A percentile compares a stretch with the other conserved stretches of the same genome.
These are phyloP conservation scores for Zosterops pallidus DNA, from an alignment of 2,113 vertebrate genomes.

Conservation along the genomic window DNA sequence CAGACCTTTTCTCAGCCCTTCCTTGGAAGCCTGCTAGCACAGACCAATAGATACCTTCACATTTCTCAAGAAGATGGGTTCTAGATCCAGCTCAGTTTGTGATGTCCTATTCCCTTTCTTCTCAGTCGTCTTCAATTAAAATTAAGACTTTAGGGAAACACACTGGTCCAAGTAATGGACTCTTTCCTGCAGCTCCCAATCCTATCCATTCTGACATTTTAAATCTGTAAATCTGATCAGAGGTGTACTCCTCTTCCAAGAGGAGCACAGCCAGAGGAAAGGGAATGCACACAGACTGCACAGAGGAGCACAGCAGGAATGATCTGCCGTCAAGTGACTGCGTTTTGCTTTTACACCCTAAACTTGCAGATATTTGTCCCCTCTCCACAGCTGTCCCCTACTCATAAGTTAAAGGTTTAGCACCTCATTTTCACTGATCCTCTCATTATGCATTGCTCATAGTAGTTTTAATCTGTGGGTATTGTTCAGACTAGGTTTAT, in stretches of 20 bases:
- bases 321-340: rapidly evolving
- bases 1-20: background rate
- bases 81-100: background rate
- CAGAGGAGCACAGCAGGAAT: background rate
- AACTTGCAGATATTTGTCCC: background rate
- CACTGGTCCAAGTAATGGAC: background rate
- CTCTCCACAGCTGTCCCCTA: background rate
- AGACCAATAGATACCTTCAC: background rate
- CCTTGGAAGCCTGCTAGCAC: background rate
- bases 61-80: background rate
- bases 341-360: background rate
- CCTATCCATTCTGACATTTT: background rate
- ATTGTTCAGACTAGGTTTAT: background rate
- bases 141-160: background rate
- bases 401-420: background rate
- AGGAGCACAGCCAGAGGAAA: background rate
- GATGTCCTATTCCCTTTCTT: background rate
- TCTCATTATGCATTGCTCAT: background rate
- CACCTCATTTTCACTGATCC: background rate
- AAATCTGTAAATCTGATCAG: background rate
- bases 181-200: background rate
- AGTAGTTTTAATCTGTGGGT: background rate
- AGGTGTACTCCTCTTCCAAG: background rate
- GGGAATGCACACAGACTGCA: background rate
- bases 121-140: background rate